These are phyloP conservation scores for Drosophila paranaensis DNA, from an alignment of 2,888 invertebrate species.

Conservation along the genomic window DNA sequence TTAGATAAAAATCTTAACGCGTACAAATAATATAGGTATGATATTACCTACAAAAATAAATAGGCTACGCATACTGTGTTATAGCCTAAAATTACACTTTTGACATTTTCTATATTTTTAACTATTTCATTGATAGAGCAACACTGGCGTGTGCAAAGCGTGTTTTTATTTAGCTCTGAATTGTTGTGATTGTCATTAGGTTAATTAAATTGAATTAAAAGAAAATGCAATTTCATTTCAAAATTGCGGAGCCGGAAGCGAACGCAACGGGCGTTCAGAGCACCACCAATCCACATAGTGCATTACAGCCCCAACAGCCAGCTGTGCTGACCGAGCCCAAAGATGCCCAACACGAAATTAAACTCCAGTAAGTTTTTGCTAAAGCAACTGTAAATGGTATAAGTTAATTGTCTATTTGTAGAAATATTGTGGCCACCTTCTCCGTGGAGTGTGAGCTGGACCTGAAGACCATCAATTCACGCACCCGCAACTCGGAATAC, in stretches of 20 bases:
- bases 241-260: conserved; percentile 59
- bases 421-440: conserved; percentile 93
- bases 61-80: conserved; percentile 36
- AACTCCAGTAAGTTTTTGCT: conserved; percentile 86
- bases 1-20: conserved; percentile 33
- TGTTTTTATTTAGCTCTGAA: conserved; percentile 20
- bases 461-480: conserved; percentile 90
- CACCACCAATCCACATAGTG: conserved; percentile 73
- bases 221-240: conserved; percentile 72
- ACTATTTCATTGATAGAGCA: conserved; percentile 12
- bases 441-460: conserved; percentile 90
- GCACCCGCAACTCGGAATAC: conserved; percentile 93
- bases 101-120: neutral
- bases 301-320: conserved; percentile 84
- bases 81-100: neutral
- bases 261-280: conserved; percentile 16
- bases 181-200: neutral
- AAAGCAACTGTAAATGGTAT: neutral
- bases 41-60: conserved; percentile 21
- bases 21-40: conserved; percentile 36
- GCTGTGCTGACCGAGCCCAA: conserved; percentile 86
- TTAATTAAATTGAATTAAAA: conserved; percentile 26
- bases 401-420: conserved; percentile 73
- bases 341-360: conserved; percentile 87
- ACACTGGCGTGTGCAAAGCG: conserved; percentile 34